Conservation (phyloP, 2,797 vertebrate genomes). For the Knipowitschia caucasica region DNA sequence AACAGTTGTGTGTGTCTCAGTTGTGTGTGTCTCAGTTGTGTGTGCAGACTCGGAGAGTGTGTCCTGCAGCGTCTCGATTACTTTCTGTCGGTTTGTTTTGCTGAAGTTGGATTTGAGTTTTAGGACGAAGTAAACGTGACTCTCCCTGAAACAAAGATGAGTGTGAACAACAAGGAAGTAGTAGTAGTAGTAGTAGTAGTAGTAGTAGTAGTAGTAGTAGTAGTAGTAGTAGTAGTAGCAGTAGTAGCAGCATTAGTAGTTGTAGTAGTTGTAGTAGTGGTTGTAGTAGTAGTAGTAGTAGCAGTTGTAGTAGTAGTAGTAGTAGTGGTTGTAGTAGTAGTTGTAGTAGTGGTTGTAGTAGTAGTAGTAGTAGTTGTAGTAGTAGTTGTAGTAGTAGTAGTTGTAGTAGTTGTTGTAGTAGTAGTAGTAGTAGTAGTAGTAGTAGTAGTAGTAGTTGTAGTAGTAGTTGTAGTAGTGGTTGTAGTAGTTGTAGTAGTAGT, state of each 20-base stretch:
- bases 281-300: too few relatives aligned
- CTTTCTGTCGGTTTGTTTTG: constrained; percentile 24
- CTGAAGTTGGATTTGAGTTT: constrained; percentile 60
- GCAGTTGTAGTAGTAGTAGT: background rate
- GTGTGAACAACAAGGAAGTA: background rate
- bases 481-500: background rate
- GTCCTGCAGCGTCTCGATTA: constrained; percentile 54
- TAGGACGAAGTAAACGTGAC: constrained; percentile 50
- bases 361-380: too few relatives aligned
- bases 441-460: background rate
- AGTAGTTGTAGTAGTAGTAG: too few relatives aligned
- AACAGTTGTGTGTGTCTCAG: too few relatives aligned
- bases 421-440: background rate
- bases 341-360: too few relatives aligned
- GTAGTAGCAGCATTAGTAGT: too few relatives aligned
- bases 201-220: background rate
- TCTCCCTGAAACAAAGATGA: constrained; percentile 38
- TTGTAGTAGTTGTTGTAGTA: background rate
- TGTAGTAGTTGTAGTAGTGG: background rate
- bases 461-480: background rate
- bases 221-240: background rate
- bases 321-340: background rate
- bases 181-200: background rate
- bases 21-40: fast-evolving
- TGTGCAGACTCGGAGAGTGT: fast-evolving